Conservation (phyloP, 2,113 vertebrate genomes). For the Cyanistes caeruleus region DNA sequence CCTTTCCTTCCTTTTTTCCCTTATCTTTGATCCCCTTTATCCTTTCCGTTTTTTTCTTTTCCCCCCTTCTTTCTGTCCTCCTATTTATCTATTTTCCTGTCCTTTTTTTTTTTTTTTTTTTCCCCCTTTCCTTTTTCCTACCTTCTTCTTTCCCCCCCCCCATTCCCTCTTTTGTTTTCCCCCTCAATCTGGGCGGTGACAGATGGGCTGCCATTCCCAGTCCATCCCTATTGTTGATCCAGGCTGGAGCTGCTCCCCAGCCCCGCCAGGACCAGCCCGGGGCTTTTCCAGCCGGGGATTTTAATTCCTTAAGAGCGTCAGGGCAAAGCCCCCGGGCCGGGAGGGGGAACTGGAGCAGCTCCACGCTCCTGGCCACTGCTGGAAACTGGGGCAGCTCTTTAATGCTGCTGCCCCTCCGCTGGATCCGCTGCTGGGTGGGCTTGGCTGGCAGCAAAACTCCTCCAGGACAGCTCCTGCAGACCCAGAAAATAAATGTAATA, state of each 20-base stretch:
- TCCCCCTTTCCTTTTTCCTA: rapidly evolving
- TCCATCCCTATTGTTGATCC: neutral
- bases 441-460: neutral
- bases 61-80: neutral
- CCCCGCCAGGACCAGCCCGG: neutral
- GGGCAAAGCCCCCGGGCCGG: neutral
- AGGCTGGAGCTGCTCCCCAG: neutral
- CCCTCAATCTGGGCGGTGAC: neutral
- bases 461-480: neutral
- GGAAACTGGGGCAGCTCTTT: slow-evolving; percentile 42
- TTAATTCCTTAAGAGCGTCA: slow-evolving; percentile 50
- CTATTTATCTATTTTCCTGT: neutral
- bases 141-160: neutral
- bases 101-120: no score
- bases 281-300: neutral
- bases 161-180: neutral
- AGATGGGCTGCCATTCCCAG: neutral
- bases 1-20: no score
- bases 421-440: neutral
- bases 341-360: neutral
- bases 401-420: neutral
- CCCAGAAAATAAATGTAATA: rapidly evolving
- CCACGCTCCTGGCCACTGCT: neutral
- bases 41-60: no score
- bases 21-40: neutral